Conservation (phyloP, 2,113 vertebrate genomes). For the Hemibagrus wyckioides region DNA sequence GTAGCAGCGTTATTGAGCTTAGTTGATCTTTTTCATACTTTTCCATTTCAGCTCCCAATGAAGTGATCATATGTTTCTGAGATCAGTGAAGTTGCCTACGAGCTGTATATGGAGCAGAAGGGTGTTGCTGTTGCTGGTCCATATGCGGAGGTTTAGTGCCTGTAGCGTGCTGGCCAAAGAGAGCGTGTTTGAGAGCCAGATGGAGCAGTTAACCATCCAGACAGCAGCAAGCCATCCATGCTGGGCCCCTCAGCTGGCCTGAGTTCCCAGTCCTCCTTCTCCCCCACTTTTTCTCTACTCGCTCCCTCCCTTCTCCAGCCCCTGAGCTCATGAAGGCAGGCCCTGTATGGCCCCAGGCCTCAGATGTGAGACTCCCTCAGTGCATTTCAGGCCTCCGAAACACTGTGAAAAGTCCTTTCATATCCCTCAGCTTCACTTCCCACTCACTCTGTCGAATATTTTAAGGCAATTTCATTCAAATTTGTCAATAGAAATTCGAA, state of each 20-base stretch:
- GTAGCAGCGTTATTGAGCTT: conserved; percentile 10
- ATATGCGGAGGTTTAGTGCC: conserved; percentile 43
- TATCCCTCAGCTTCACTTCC: conserved; percentile 42
- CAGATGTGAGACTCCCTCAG: conserved; percentile 56
- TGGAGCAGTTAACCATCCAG: conserved; percentile 54
- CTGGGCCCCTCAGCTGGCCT: conserved; percentile 57
- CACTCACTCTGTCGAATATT: conserved; percentile 48
- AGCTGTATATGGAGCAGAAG: conserved; percentile 47
- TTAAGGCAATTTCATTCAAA: conserved; percentile 54
- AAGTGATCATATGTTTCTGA: conserved; percentile 34
- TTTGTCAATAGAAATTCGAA: conserved; percentile 55
- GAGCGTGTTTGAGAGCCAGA: conserved; percentile 51
- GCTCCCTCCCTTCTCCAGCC: conserved; percentile 28
- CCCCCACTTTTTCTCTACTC: conserved; percentile 19
- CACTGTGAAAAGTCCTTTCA: conserved; percentile 57
- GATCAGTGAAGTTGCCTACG: conserved; percentile 30
- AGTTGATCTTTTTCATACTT: conserved; percentile 27
- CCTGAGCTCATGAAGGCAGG: conserved; percentile 53
- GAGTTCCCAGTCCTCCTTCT: conserved; percentile 37
- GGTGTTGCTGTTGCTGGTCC: conserved; percentile 51
- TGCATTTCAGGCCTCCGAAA: conserved; percentile 44
- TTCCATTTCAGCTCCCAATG: conserved; percentile 42
- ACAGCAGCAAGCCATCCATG: conserved; percentile 52
- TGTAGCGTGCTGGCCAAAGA: conserved; percentile 48
- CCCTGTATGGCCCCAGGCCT: conserved; percentile 56